Evolutionary conservation across 2,797 vertebrate genomes (phyloP).

Genomic region (Anisognathus igniventris): DNA sequence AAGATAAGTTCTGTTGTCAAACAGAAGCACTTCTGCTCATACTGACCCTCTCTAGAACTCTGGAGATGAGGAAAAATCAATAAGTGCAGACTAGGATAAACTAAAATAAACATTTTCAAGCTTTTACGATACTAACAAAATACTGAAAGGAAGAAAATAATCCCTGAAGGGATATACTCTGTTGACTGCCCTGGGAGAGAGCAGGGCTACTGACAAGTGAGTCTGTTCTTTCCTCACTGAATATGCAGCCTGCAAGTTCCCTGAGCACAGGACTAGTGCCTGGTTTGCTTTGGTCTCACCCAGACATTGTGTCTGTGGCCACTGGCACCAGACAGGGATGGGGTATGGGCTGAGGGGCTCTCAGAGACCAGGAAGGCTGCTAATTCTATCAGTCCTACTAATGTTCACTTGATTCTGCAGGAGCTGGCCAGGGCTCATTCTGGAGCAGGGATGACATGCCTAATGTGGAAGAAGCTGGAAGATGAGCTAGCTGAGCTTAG

Average conservation of each 20-base stretch:
- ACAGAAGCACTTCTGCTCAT: neutral
- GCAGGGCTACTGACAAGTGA: neutral
- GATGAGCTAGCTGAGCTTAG: neutral
- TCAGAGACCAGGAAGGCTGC: neutral
- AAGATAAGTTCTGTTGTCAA: neutral
- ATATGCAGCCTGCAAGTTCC: neutral
- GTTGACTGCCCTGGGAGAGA: neutral
- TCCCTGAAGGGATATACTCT: neutral
- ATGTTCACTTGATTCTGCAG: neutral
- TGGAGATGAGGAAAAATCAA: neutral
- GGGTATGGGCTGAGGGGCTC: neutral
- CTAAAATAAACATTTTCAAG: neutral
- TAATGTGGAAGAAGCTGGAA: neutral
- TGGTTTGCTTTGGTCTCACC: neutral
- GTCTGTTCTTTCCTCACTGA: neutral
- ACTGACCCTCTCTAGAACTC: neutral
- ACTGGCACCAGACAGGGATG: neutral
- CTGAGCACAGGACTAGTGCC: neutral
- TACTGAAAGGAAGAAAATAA: neutral
- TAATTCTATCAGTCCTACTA: neutral
- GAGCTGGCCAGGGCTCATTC: neutral
- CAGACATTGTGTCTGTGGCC: neutral
- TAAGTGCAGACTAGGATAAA: neutral
- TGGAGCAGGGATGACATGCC: neutral
- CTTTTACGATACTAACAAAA: constrained; percentile 21